Base-by-base conservation (phyloP, 2,888 invertebrate genomes). In the Willowsia nigromaculata region DNA sequence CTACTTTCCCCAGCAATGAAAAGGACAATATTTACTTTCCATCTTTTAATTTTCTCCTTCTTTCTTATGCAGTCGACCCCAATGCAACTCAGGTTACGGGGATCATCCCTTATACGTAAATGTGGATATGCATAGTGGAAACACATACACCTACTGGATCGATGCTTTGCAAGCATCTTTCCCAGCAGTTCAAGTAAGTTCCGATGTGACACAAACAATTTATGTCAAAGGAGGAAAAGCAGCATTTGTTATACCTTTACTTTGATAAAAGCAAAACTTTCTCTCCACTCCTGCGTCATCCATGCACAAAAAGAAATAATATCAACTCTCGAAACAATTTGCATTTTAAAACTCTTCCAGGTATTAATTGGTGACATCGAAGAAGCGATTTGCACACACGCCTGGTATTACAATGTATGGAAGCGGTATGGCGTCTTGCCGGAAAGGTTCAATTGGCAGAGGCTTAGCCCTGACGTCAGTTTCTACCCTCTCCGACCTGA, bases 401-500 rank as follows among this genome's bases (percentile, higher is more conserved):
- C 95, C 0, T 93, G 95, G 18, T 95, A 95, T 93, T 95, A 95
- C 93, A 94, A 95, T 33, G 94, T 96, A 76, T 96, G 96, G 96
- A 94, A 94, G 91, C 94, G 95, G 90, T 96, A 95, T 93, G 95
- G 95, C 50, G 94, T 94, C 62, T 93, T 96, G 22, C 96, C 95
- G 4, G 95, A 95, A 91, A 92, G 95, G 37, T 94, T 94, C 92
- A 94, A 94, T 91, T 94, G 94, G 94, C 94, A 94, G 90, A 93
- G 93, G 62, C 93, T 94, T 18, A 93, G 94, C 78, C 95, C 95
- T 0, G 95, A 95, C 93, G 95, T 96, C 18, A 92, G 93, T 13
- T 96, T 96, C 93, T 96, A 96, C 93, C 95, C 96, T n/a, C 94
- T 96, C 15, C 93, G 96, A 18, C 96, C 96, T 22, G 96, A 96